A percentile compares a stretch with the other conserved stretches of the same genome.
Evolutionary conservation across 2,797 vertebrate species (phyloP).

Genomic region (Gymnothorax javanicus): DNA sequence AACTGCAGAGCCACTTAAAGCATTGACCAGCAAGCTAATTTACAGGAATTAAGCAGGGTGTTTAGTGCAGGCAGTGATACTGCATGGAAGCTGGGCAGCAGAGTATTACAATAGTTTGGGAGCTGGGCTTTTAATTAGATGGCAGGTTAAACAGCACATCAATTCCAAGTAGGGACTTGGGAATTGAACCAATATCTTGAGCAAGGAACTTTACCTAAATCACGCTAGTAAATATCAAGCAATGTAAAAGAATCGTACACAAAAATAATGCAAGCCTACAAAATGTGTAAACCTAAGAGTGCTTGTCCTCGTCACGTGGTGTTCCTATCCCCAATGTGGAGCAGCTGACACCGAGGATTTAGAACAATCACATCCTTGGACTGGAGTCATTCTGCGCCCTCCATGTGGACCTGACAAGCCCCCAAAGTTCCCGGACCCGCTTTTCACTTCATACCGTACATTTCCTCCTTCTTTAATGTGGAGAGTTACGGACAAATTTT

Average conservation of each 20-base stretch:
- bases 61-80: background rate
- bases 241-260: background rate
- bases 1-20: background rate
- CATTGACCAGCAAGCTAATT: background rate
- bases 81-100: background rate
- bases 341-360: no score
- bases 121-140: background rate
- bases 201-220: background rate
- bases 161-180: background rate
- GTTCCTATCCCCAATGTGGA: no score
- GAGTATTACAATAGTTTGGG: background rate
- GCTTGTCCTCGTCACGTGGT: no score
- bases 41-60: background rate
- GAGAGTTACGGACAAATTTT: no score
- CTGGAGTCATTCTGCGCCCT: no score
- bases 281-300: background rate
- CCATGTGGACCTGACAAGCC: no score
- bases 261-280: background rate
- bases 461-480: no score
- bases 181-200: constrained; percentile 3
- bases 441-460: no score
- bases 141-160: background rate
- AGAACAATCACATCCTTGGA: no score
- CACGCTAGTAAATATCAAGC: background rate
- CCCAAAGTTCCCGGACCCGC: no score